Evolutionary conservation across 2,797 vertebrate species (phyloP), one percentile per base, ranked within the genome.

Genomic region (Hapalemur alaotrensis): DNA sequence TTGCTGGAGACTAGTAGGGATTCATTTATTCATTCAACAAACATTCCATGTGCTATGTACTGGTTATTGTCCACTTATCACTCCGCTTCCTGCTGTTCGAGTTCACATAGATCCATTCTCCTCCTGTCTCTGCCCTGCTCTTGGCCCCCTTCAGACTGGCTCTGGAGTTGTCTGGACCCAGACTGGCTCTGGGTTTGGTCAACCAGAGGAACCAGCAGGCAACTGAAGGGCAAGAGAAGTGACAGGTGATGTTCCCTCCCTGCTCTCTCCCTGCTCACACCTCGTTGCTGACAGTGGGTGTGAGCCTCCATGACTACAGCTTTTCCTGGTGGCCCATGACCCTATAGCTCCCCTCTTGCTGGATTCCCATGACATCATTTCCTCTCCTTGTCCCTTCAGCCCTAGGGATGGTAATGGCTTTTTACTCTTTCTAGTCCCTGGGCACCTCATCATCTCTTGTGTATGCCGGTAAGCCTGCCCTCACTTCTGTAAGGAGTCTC

Each of bases 101-200:
- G 7, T 54, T 52, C 75, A 72, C 32, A 69, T 30, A 59, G 43
- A 86, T 9, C 41, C 11, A 6, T 30, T 78, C 35, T 59, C 28
- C 46, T 38, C 13, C 38, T n/a, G 89, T 67, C 50, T 75, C 67
- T 65, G 48, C 23, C 18, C 59, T 81, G 48, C 25, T 38, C 54
- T 90, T 90, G 72, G 25, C 2, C 3, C 18, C 13, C 3, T 22
- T 9, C 11, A 85, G 25, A 5, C 3, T 15, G 20, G 7, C 5
- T 54, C 57, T 20, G 59, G 6, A 22, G 3, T 54, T 25, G 23
- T 4, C 9, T 2, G 17, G 52, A 4, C 0, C 17, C 28, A n/a
- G n/a, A n/a, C 30, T 63, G 38, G 28, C 17, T 95, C 32, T 43
- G 30, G 11, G 35, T 76, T 91, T 93, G 72, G 43, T 54, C 8